These are phyloP conservation scores for Trichogramma dendrolimi DNA, from an alignment of 2,888 invertebrate genomes.

Conservation along the genomic window DNA sequence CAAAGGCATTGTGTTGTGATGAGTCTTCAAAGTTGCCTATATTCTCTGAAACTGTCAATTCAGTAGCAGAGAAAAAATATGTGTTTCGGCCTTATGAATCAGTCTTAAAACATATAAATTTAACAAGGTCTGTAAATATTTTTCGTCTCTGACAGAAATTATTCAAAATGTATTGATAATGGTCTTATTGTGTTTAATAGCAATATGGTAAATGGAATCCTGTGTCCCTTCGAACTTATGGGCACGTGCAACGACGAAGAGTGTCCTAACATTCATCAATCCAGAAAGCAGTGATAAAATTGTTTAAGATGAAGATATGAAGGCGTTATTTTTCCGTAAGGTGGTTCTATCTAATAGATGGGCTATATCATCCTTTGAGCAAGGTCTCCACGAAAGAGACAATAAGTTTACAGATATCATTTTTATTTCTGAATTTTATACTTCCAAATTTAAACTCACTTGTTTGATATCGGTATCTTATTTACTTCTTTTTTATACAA, in stretches of 20 bases:
- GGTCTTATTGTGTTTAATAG: conserved; percentile 37
- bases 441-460: no score
- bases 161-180: background rate
- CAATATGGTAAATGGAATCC: conserved; percentile 44
- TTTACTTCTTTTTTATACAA: background rate
- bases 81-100: conserved; percentile 43
- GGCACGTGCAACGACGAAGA: conserved; percentile 50
- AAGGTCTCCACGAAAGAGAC: no score
- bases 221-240: conserved; percentile 50
- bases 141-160: background rate
- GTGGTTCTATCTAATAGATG: conserved; percentile 44
- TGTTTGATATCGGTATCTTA: background rate
- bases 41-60: background rate
- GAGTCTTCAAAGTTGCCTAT: no score
- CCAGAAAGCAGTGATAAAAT: conserved; percentile 40
- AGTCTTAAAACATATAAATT: conserved; percentile 41
- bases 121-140: conserved; percentile 41
- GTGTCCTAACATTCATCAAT: conserved; percentile 47
- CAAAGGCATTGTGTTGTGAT: no score
- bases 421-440: no score
- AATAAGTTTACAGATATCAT: no score
- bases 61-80: background rate
- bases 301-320: conserved; percentile 12
- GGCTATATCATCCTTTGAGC: conserved; percentile 8
- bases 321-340: conserved; percentile 44